Conservation (phyloP, 2,888 invertebrate species). For the Mythimna ferrago region DNA sequence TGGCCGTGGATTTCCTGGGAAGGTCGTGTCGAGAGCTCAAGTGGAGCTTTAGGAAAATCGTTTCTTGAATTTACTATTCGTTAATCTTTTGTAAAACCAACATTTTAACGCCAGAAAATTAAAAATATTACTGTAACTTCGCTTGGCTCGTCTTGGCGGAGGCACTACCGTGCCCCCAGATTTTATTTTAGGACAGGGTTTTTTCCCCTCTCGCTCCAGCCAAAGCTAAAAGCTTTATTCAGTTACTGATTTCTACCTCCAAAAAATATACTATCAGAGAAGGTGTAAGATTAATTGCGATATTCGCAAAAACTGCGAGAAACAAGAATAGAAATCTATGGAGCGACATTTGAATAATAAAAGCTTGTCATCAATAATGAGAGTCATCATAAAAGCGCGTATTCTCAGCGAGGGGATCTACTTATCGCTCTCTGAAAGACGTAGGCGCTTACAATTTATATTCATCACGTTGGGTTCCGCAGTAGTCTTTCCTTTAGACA, state of each 20-base stretch:
- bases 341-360: constrained; percentile 43
- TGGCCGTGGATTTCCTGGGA: constrained; percentile 12
- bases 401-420: constrained; percentile 28
- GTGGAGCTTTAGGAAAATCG: constrained; percentile 21
- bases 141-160: too few relatives aligned
- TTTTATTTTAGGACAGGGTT: too few relatives aligned
- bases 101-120: too few relatives aligned
- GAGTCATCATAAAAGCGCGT: constrained; percentile 46
- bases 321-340: constrained; percentile 27
- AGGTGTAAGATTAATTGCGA: not conserved
- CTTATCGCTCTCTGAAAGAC: constrained; percentile 21
- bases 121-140: too few relatives aligned
- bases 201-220: too few relatives aligned
- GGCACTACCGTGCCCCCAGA: too few relatives aligned
- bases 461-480: constrained; percentile 23
- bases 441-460: constrained; percentile 24
- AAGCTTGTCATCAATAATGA: constrained; percentile 46
- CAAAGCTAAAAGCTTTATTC: too few relatives aligned
- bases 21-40: constrained; percentile 18
- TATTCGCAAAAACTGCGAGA: constrained; percentile 12
- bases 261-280: not conserved
- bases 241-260: too few relatives aligned
- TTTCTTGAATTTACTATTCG: not conserved
- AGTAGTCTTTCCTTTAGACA: not conserved
- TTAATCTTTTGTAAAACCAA: too few relatives aligned